phyloP scores from a whole-genome alignment of 1,140 invertebrate species.

The Caenorhabditis brenneri region DNA sequence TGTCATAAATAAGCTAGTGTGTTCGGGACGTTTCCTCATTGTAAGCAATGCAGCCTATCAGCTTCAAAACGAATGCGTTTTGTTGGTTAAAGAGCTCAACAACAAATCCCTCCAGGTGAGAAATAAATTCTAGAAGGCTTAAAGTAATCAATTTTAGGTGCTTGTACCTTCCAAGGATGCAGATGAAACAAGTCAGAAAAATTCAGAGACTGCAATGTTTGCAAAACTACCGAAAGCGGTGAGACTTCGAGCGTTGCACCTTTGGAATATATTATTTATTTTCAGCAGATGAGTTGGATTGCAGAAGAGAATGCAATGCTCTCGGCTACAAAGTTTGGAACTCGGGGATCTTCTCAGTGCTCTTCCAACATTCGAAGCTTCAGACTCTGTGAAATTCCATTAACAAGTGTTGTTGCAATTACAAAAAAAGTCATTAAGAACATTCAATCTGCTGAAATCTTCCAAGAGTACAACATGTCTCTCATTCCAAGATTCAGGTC shows the following conservation, averaged over 20 bases:
- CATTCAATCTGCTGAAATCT: neutral
- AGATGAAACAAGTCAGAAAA: neutral
- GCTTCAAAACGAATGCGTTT: neutral
- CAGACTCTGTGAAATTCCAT: neutral
- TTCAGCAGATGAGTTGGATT: neutral
- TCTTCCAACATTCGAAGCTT: neutral
- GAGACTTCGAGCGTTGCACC: no score
- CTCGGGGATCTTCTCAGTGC: neutral
- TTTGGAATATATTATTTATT: neutral
- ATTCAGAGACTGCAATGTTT: neutral
- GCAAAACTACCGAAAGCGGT: neutral
- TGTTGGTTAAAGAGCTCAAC: neutral
- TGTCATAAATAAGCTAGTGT: neutral
- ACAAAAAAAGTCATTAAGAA: neutral
- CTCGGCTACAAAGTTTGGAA: neutral
- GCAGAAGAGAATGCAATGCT: neutral
- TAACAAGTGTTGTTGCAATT: neutral
- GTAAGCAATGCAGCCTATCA: neutral
- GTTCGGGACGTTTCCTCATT: slow-evolving; percentile 28
- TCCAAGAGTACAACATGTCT: neutral
- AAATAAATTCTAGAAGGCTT: neutral
- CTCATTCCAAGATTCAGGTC: slow-evolving; percentile 1
- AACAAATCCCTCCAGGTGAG: neutral
- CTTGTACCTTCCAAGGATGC: neutral
- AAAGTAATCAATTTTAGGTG: neutral